A percentile compares a stretch with the other conserved stretches of the same genome.
These are phyloP conservation scores for Augiades crinisus DNA, from an alignment of 2,888 invertebrate genomes.

Conservation along the genomic window DNA sequence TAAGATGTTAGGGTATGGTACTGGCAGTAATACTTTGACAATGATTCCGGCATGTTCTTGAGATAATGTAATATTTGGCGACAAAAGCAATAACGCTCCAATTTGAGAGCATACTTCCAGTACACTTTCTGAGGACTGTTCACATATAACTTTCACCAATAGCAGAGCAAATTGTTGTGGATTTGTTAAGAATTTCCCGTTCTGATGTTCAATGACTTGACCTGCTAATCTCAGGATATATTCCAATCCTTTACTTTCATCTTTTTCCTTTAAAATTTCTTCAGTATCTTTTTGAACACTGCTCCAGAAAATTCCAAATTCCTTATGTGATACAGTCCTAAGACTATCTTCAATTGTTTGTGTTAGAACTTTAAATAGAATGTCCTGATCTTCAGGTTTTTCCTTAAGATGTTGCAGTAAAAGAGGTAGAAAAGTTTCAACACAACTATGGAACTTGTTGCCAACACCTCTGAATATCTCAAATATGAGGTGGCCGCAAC, in stretches of 20 bases:
- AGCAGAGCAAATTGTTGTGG: conserved; percentile 81
- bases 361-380: conserved; percentile 84
- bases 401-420: conserved; percentile 83
- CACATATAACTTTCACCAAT: conserved; percentile 76
- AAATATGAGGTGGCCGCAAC: conserved; percentile 93
- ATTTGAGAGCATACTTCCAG: conserved; percentile 78
- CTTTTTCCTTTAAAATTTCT: conserved; percentile 58
- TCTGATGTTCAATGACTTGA: conserved; percentile 82
- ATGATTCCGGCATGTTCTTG: conserved; percentile 89
- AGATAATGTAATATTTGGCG: conserved; percentile 83
- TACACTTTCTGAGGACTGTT: conserved; percentile 67
- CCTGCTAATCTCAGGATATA: conserved; percentile 81
- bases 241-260: conserved; percentile 58
- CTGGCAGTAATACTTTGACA: conserved; percentile 82
- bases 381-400: conserved; percentile 68
- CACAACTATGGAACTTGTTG: conserved; percentile 92
- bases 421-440: conserved; percentile 85
- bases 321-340: conserved; percentile 82
- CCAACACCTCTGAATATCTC: conserved; percentile 92
- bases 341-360: conserved; percentile 84
- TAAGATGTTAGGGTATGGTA: conserved; percentile 79
- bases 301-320: conserved; percentile 85
- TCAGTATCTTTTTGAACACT: conserved; percentile 58
- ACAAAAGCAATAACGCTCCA: conserved; percentile 80
- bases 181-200: conserved; percentile 83